Evolutionary conservation across 2,113 vertebrate genomes (phyloP).

Genomic region (Suricata suricatta): DNA sequence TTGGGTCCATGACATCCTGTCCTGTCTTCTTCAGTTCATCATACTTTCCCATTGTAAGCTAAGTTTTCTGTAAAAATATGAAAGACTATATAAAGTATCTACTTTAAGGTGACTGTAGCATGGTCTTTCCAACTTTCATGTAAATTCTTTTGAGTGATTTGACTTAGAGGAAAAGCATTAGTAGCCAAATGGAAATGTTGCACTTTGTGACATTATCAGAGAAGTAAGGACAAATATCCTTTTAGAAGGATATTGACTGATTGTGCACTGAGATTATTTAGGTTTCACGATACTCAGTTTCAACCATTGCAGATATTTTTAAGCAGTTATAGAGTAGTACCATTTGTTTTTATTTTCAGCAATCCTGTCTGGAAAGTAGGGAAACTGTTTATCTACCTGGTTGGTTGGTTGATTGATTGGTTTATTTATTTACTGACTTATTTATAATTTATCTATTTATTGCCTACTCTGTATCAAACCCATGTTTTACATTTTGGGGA

Average conservation of each 20-base stretch:
- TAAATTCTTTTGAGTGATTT: conserved; percentile 34
- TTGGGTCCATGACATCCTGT: not conserved
- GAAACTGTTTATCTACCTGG: not conserved
- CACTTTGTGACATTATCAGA: not conserved
- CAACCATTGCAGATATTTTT: not conserved
- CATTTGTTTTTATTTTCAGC: conserved; percentile 43
- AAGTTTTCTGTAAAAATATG: not conserved
- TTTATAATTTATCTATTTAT: not conserved
- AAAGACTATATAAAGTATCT: not conserved
- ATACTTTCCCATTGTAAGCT: not conserved
- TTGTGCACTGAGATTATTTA: not conserved
- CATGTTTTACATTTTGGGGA: conserved; percentile 15
- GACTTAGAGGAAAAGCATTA: not conserved
- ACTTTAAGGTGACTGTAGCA: not conserved
- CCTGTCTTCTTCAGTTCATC: not conserved
- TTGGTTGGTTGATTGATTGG: too few species aligned
- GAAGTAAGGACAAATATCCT: not conserved
- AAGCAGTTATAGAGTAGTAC: not conserved
- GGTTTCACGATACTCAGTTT: not conserved
- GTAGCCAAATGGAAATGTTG: not conserved
- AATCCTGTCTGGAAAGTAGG: not conserved
- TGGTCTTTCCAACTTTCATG: not conserved
- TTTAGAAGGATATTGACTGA: not conserved
- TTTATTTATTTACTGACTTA: too few species aligned
- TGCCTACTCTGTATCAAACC: not conserved